A percentile compares a stretch with the other conserved stretches of the same genome.
Conservation (phyloP, 2,113 vertebrate genomes). For the Microcebus lehilahytsara region DNA sequence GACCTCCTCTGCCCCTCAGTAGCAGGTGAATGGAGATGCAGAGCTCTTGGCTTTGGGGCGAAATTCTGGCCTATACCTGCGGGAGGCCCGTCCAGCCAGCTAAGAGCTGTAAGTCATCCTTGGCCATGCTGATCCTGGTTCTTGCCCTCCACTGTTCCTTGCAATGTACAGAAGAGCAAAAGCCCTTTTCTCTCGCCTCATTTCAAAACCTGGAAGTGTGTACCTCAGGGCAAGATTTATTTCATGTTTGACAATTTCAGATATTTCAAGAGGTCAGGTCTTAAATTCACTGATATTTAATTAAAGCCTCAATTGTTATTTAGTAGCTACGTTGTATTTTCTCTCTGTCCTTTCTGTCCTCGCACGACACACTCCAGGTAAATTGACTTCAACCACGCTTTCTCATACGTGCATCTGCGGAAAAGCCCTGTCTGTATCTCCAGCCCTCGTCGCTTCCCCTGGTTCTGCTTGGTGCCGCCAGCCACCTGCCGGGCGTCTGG, state of each 20-base stretch:
- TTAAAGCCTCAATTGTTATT: neutral
- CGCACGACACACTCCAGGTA: accelerated
- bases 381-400: too few species aligned
- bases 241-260: neutral
- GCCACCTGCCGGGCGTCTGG: neutral
- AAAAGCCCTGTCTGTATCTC: neutral
- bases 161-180: neutral
- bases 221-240: neutral
- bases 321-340: neutral
- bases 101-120: neutral
- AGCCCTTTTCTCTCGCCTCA: neutral
- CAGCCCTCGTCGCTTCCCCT: neutral
- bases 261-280: neutral
- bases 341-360: neutral
- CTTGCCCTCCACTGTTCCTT: neutral
- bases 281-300: neutral
- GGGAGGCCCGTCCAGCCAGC: neutral
- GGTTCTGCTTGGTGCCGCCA: neutral
- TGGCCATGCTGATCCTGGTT: slow-evolving; percentile 17
- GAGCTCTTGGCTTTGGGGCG: slow-evolving; percentile 41
- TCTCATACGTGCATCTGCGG: accelerated
- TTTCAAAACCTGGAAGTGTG: neutral
- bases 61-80: neutral
- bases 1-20: slow-evolving; percentile 22
- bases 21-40: neutral